phyloP scores from a whole-genome alignment of 2,797 vertebrate genomes.

The Cuniculus paca region DNA sequence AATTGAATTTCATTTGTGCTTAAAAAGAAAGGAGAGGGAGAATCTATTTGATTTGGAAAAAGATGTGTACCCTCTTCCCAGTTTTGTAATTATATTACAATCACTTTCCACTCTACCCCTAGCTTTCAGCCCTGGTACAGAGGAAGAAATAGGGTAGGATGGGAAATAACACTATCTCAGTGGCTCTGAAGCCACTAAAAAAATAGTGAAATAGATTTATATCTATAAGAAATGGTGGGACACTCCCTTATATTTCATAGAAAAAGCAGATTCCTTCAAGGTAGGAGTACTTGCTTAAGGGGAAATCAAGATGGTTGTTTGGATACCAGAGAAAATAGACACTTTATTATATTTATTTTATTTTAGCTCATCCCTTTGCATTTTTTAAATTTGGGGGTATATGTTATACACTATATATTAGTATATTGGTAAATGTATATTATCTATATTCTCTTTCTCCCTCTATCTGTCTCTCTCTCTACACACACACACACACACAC shows the following conservation, averaged over 20 bases:
- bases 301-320: not conserved
- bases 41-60: not conserved
- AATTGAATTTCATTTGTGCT: conserved; percentile 29
- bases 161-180: not conserved
- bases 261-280: not conserved
- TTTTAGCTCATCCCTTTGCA: not conserved
- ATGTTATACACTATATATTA: not conserved
- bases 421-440: not conserved
- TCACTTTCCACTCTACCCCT: not conserved
- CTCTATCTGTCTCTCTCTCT: too few relatives aligned
- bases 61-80: not conserved
- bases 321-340: not conserved
- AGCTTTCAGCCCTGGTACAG: not conserved
- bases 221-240: not conserved
- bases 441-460: not conserved
- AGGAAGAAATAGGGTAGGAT: not conserved
- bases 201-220: not conserved
- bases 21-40: not conserved
- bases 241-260: not conserved
- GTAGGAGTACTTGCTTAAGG: too few relatives aligned
- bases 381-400: not conserved
- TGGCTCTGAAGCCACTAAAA: not conserved
- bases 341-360: not conserved
- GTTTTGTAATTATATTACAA: not conserved
- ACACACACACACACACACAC: not conserved